These are phyloP conservation scores for Parascotia fuliginaria DNA, from an alignment of 2,888 invertebrate genomes.

Conservation along the genomic window DNA sequence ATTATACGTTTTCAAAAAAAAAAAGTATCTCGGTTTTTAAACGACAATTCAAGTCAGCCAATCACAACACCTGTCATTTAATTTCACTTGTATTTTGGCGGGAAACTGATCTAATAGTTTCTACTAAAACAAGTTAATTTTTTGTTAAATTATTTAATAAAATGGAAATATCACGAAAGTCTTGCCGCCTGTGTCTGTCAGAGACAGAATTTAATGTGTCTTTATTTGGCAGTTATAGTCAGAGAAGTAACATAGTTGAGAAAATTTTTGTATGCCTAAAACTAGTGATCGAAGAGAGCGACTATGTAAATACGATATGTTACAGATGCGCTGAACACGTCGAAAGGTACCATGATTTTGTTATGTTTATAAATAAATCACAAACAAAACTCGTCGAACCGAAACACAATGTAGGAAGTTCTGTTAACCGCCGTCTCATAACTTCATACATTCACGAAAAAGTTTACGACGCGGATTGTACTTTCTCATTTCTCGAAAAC, in stretches of 20 bases:
- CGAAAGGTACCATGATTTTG: constrained; percentile 72
- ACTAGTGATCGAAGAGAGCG: constrained; percentile 66
- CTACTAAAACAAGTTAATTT: neutral
- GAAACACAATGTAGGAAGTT: constrained; percentile 43
- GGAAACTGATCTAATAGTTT: constrained; percentile 15
- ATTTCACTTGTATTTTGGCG: constrained; percentile 23
- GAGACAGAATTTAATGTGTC: constrained; percentile 74
- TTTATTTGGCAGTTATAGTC: constrained; percentile 65
- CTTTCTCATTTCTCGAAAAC: constrained; percentile 71
- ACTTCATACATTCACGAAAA: constrained; percentile 70
- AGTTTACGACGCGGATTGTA: constrained; percentile 68
- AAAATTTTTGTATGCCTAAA: constrained; percentile 73
- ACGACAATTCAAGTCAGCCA: constrained; percentile 30
- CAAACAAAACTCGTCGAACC: constrained; percentile 56
- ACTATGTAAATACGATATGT: constrained; percentile 68
- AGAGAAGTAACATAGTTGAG: constrained; percentile 63
- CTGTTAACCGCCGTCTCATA: constrained; percentile 55
- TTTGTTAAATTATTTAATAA: constrained; percentile 24
- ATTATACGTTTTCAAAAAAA: constrained; percentile 26
- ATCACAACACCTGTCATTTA: constrained; percentile 29
- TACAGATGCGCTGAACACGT: constrained; percentile 72
- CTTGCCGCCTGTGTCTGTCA: constrained; percentile 70
- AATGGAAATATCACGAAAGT: constrained; percentile 69
- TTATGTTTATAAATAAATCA: constrained; percentile 62
- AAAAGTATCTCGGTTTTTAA: constrained; percentile 20